Evolutionary conservation across 2,888 invertebrate genomes (phyloP).

Genomic region (Dione vanillae): DNA sequence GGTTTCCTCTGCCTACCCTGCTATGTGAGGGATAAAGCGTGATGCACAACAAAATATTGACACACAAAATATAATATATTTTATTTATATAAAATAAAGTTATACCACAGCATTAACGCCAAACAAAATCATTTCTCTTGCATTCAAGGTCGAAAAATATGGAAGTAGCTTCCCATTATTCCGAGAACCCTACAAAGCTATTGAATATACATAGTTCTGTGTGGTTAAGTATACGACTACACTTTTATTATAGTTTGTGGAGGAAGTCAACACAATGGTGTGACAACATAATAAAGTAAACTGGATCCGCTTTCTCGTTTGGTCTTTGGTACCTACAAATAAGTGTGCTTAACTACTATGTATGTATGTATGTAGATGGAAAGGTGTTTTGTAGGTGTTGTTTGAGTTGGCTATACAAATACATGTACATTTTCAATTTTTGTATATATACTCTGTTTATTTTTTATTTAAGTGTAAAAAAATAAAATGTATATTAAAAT

Average conservation of each 20-base stretch:
- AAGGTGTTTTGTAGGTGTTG: neutral
- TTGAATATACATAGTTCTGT: slow-evolving; percentile 27
- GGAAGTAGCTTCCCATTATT: slow-evolving; percentile 18
- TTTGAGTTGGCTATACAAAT: neutral
- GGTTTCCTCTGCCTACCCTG: too few species aligned
- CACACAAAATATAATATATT: too few species aligned
- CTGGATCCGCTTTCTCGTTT: slow-evolving; percentile 25
- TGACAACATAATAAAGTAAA: slow-evolving; percentile 30
- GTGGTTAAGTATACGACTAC: slow-evolving; percentile 24
- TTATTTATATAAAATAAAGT: neutral
- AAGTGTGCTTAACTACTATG: neutral
- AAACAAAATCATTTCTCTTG: neutral
- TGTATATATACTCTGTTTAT: neutral
- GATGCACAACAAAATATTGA: too few species aligned
- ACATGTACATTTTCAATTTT: neutral
- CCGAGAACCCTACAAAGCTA: slow-evolving; percentile 28
- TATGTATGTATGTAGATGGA: neutral
- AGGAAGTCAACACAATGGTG: slow-evolving; percentile 36
- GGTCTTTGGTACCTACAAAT: neutral
- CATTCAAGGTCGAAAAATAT: slow-evolving; percentile 15
- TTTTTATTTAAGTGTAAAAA: too few species aligned
- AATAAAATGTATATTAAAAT: too few species aligned
- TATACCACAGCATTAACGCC: neutral
- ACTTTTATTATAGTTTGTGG: slow-evolving; percentile 38
- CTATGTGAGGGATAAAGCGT: too few species aligned